Conservation (phyloP, 2,888 invertebrate genomes). For the Catotricha subobsoleta region DNA sequence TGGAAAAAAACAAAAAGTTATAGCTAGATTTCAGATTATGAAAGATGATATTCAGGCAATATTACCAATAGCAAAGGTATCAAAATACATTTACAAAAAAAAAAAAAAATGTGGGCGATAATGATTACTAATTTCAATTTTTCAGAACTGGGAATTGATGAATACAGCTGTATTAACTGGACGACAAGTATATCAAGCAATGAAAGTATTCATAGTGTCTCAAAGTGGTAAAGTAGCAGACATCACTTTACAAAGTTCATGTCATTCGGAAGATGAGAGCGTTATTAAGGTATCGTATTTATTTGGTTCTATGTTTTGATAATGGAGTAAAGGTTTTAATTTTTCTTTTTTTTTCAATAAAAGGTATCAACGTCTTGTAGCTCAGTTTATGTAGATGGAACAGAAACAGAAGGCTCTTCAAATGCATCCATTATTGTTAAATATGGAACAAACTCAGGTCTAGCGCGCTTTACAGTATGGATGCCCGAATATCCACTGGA, state of each 20-base stretch:
- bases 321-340: neutral
- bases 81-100: neutral
- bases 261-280: constrained; percentile 88
- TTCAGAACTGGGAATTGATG: constrained; percentile 91
- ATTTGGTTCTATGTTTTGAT: no score
- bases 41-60: constrained; percentile 90
- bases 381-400: constrained; percentile 89
- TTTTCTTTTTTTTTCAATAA: neutral
- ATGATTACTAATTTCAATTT: no score
- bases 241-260: constrained; percentile 85
- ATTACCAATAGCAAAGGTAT: constrained; percentile 80
- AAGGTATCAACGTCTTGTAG: constrained; percentile 92
- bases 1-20: constrained; percentile 43
- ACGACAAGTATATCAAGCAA: constrained; percentile 80
- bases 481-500: constrained; percentile 90
- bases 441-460: constrained; percentile 76
- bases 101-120: neutral
- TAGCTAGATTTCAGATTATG: constrained; percentile 71
- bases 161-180: constrained; percentile 92
- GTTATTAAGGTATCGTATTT: constrained; percentile 90
- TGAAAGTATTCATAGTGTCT: constrained; percentile 89
- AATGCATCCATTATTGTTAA: constrained; percentile 88
- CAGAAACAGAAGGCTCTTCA: constrained; percentile 83
- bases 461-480: constrained; percentile 86
- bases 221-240: constrained; percentile 88